These are phyloP conservation scores for Endomychus coccineus DNA, from an alignment of 2,888 invertebrate genomes.

Conservation along the genomic window DNA sequence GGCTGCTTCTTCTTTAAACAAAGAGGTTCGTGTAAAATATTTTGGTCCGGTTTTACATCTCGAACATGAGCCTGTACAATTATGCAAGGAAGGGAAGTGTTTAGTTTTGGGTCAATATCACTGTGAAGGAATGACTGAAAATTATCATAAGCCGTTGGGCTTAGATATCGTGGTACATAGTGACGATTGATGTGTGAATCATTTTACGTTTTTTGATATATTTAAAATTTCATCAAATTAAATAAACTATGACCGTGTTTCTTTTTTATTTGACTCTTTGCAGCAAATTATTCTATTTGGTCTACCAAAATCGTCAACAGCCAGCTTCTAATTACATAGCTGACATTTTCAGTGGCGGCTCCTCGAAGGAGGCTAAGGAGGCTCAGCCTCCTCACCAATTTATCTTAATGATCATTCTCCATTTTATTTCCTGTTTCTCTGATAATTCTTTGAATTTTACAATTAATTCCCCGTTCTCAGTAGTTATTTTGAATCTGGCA, in stretches of 20 bases:
- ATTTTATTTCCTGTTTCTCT: too few species aligned
- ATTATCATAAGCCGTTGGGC: conserved; percentile 30
- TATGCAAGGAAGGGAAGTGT: conserved; percentile 34
- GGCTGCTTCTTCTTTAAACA: conserved; percentile 34
- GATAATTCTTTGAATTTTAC: too few species aligned
- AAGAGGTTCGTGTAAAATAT: conserved; percentile 35
- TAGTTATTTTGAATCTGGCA: too few species aligned
- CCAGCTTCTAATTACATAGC: too few species aligned
- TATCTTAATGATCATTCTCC: too few species aligned
- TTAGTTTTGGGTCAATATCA: conserved; percentile 34
- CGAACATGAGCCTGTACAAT: conserved; percentile 27
- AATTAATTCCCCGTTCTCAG: too few species aligned
- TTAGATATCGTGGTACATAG: conserved; percentile 37
- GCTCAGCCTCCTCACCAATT: too few species aligned
- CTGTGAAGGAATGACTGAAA: conserved; percentile 32
- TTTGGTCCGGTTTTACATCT: conserved; percentile 34
- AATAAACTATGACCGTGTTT: not conserved
- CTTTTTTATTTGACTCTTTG: not conserved
- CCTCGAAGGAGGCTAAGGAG: too few species aligned
- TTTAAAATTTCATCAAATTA: not conserved
- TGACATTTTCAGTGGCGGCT: too few species aligned
- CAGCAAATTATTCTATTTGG: not conserved
- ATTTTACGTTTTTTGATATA: not conserved
- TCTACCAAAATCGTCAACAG: too few species aligned
- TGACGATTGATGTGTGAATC: conserved; percentile 16